Percentiles rank a stretch among this genome's conserved stretches.
Evolutionary conservation across 2,797 vertebrate genomes (phyloP).

Genomic region (Diglossa cyanea): DNA sequence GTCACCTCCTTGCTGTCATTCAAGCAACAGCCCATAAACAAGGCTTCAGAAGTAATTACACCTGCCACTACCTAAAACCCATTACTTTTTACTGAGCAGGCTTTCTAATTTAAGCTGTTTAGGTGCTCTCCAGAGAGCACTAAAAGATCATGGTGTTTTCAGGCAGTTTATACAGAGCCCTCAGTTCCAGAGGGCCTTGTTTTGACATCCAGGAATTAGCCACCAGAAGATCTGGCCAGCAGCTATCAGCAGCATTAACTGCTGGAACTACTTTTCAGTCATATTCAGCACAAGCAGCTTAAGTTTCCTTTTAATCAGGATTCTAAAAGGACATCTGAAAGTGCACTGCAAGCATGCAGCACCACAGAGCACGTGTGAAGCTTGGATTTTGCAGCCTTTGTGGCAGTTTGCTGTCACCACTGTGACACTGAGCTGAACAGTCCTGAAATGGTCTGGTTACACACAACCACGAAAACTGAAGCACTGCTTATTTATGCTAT

Average conservation of each 20-base stretch:
- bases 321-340: not conserved
- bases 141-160: not conserved
- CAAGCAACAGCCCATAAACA: not conserved
- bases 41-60: not conserved
- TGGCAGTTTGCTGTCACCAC: not conserved
- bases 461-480: not conserved
- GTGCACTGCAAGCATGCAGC: not conserved
- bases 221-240: not conserved
- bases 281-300: not conserved
- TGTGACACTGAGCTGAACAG: not conserved
- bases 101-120: slow-evolving; percentile 16
- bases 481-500: not conserved
- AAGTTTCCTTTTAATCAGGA: not conserved
- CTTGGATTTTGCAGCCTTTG: not conserved
- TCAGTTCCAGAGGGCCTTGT: not conserved
- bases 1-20: not conserved
- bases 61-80: not conserved
- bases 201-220: not conserved
- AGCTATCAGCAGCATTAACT: not conserved
- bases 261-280: not conserved
- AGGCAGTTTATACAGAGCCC: not conserved
- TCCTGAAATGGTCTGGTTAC: not conserved
- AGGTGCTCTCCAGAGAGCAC: not conserved
- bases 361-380: not conserved
- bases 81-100: not conserved